phyloP scores from a whole-genome alignment of 2,888 invertebrate species.

The Synanthedon myopaeformis region DNA sequence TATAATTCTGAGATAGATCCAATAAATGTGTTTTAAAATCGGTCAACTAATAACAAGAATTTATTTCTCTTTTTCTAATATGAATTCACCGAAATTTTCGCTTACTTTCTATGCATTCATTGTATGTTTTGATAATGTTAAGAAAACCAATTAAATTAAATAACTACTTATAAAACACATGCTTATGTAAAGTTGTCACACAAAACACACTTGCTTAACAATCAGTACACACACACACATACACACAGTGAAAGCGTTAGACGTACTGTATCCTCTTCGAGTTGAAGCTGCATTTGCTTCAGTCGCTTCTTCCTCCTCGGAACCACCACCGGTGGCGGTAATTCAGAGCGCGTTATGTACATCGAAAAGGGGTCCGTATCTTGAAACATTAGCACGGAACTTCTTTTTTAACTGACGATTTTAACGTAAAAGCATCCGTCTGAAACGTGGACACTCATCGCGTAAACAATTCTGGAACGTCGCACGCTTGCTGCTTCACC shows the following conservation, averaged over 20 bases:
- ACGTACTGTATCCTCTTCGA: constrained; percentile 26
- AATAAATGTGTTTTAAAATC: too few species aligned
- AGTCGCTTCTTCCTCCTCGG: constrained; percentile 58
- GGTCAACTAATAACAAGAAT: too few species aligned
- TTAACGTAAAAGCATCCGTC: constrained; percentile 35
- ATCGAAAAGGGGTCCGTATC: constrained; percentile 57
- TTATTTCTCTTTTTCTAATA: too few species aligned
- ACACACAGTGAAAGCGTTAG: not conserved
- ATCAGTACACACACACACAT: not conserved
- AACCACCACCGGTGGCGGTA: constrained; percentile 52
- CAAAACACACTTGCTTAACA: not conserved
- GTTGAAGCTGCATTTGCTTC: constrained; percentile 47
- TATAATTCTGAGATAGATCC: too few species aligned
- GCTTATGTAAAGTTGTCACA: not conserved
- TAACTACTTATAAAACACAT: not conserved
- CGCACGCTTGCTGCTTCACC: constrained; percentile 51
- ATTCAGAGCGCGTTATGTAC: constrained; percentile 54
- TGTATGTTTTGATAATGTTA: too few species aligned
- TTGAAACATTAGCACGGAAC: constrained; percentile 13
- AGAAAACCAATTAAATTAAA: too few species aligned
- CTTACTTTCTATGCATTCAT: too few species aligned
- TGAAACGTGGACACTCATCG: constrained; percentile 16
- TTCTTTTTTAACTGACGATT: constrained; percentile 24
- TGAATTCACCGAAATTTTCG: too few species aligned
- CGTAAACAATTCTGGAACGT: constrained; percentile 56